These are phyloP conservation scores for Trichosurus vulpecula DNA, from an alignment of 2,797 vertebrate genomes.

Conservation along the genomic window DNA sequence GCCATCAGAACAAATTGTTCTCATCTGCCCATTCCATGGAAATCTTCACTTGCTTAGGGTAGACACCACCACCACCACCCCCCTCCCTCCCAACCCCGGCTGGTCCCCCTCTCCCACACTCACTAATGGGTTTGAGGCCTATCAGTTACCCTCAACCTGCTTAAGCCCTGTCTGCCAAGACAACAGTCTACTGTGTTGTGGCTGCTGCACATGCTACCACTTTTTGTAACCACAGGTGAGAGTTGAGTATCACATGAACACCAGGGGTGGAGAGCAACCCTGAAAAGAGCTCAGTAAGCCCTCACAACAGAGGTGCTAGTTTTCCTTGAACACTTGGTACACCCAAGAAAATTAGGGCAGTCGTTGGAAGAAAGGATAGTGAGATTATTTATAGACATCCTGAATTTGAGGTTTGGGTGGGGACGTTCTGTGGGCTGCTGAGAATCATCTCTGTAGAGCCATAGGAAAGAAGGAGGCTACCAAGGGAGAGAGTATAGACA, in stretches of 20 bases:
- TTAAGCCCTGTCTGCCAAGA: background rate
- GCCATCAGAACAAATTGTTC: background rate
- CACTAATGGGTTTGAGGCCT: background rate
- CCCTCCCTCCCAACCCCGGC: too few species aligned
- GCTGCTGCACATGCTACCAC: background rate
- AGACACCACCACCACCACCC: background rate
- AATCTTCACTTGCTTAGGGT: background rate
- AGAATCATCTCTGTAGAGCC: background rate
- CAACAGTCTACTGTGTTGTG: background rate
- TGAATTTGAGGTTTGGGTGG: background rate
- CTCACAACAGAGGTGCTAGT: background rate
- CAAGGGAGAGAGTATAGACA: background rate
- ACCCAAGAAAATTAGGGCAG: background rate
- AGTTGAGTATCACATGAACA: background rate
- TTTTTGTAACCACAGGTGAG: background rate
- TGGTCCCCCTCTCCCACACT: fast-evolving
- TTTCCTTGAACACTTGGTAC: background rate
- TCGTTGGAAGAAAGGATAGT: background rate
- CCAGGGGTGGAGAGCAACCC: background rate
- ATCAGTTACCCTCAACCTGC: background rate
- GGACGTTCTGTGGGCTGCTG: background rate
- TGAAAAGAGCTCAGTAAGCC: background rate
- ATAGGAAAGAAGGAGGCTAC: background rate
- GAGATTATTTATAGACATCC: background rate
- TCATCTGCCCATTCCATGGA: background rate